A percentile compares a stretch with the other conserved stretches of the same genome.
These are phyloP conservation scores for Ommatoiulus sabulosus DNA, from an alignment of 2,888 invertebrate species.

Conservation along the genomic window DNA sequence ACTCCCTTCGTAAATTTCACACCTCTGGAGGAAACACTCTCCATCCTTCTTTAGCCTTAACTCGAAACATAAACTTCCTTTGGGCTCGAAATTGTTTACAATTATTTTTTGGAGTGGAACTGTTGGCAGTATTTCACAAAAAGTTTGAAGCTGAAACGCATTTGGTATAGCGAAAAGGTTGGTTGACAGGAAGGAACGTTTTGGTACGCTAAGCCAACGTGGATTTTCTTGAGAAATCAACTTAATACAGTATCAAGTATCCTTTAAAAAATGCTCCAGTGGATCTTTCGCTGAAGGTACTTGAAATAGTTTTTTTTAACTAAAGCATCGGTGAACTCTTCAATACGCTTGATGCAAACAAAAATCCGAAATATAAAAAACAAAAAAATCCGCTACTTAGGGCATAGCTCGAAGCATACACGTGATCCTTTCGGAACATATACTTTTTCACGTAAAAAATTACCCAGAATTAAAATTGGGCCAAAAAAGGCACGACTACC, in stretches of 20 bases:
- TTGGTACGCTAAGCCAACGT: neutral
- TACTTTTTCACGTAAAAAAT: neutral
- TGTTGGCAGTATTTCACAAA: neutral
- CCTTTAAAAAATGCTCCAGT: neutral
- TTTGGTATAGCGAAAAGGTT: slow-evolving; percentile 15
- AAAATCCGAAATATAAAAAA: neutral
- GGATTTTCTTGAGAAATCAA: neutral
- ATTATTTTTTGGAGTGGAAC: neutral
- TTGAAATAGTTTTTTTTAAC: neutral
- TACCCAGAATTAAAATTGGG: neutral
- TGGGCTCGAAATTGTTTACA: slow-evolving; percentile 8
- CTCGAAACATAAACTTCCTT: neutral
- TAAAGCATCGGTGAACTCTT: neutral
- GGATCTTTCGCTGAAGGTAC: neutral
- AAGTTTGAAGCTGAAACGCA: slow-evolving; percentile 27
- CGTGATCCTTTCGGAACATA: slow-evolving; percentile 39
- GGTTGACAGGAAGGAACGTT: neutral
- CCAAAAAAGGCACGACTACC: slow-evolving; percentile 21
- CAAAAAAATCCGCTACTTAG: neutral
- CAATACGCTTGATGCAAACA: neutral
- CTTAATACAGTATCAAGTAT: neutral
- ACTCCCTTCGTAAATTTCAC: neutral
- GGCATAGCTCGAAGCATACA: neutral
- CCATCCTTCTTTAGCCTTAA: neutral
- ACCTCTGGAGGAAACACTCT: neutral